phyloP scores from a whole-genome alignment of 1,140 invertebrate genomes.

The Bombus difficillimus region DNA sequence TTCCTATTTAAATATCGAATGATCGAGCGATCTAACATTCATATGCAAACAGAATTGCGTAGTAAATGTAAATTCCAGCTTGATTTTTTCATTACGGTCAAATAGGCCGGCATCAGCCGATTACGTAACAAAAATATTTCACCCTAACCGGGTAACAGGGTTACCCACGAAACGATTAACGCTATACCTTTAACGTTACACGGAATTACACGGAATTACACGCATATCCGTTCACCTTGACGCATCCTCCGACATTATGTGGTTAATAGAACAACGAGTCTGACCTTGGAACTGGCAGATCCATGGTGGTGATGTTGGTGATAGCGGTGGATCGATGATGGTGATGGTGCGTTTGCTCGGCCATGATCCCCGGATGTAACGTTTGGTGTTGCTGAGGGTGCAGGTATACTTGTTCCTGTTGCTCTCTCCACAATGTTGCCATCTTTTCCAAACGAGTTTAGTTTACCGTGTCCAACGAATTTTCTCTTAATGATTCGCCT shows the following conservation, averaged over 20 bases:
- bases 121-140: conserved; percentile 24
- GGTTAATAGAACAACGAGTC: conserved; percentile 60
- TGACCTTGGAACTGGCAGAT: conserved; percentile 66
- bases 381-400: conserved; percentile 58
- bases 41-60: neutral
- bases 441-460: neutral
- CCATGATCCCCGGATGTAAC: conserved; percentile 48
- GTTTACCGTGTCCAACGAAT: no score
- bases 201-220: conserved; percentile 8
- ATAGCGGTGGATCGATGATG: conserved; percentile 39
- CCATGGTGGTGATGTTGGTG: conserved; percentile 42
- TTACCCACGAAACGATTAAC: neutral
- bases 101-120: neutral
- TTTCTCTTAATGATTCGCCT: neutral
- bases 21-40: neutral
- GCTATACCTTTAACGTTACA: conserved; percentile 6
- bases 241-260: conserved; percentile 38
- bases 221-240: conserved; percentile 38
- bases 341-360: conserved; percentile 40
- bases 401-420: conserved; percentile 56
- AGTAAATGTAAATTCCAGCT: neutral
- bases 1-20: neutral
- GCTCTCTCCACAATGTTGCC: conserved; percentile 69
- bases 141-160: neutral
- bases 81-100: neutral